Percentiles rank a stretch among this genome's conserved stretches.
phyloP scores from a whole-genome alignment of 2,888 invertebrate genomes.

The Hartigia nigra region DNA sequence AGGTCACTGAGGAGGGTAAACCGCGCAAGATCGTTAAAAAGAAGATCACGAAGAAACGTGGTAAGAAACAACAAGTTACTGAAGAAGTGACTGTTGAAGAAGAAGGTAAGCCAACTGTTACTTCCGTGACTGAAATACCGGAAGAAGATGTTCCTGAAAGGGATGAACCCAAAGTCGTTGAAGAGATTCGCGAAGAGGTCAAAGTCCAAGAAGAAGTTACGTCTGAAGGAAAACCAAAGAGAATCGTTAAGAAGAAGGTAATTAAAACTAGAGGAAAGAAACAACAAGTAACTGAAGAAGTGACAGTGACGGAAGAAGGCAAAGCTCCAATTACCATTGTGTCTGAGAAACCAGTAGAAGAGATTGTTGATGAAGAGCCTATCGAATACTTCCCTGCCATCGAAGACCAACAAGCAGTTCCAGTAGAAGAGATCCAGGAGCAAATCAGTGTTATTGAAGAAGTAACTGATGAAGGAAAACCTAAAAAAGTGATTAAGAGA shows the following conservation, averaged over 20 bases:
- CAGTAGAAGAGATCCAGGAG: conserved; percentile 19
- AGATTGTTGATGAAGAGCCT: conserved; percentile 36
- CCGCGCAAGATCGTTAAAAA: conserved; percentile 58
- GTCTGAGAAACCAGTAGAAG: conserved; percentile 26
- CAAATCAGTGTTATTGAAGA: conserved; percentile 39
- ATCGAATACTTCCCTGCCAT: conserved; percentile 32
- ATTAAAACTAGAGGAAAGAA: conserved; percentile 45
- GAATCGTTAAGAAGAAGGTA: conserved; percentile 42
- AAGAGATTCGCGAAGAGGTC: conserved; percentile 55
- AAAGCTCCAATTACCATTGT: conserved; percentile 26
- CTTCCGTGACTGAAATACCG: conserved; percentile 37
- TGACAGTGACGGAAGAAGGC: conserved; percentile 38
- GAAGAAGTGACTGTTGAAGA: conserved; percentile 54
- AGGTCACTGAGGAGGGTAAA: conserved; percentile 51
- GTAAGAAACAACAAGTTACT: conserved; percentile 45
- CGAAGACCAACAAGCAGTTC: conserved; percentile 29
- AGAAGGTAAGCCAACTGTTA: conserved; percentile 39
- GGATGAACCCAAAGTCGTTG: conserved; percentile 31
- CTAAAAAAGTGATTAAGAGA: conserved; percentile 47
- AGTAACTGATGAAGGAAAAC: conserved; percentile 33
- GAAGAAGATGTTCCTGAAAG: conserved; percentile 38
- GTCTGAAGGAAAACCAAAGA: conserved; percentile 42
- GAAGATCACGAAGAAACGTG: conserved; percentile 16
- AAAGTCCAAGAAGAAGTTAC: conserved; percentile 53
- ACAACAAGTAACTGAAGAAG: conserved; percentile 39